Evolutionary conservation across 2,113 vertebrate species (phyloP).

Genomic region (Phylloscopus trochilus): DNA sequence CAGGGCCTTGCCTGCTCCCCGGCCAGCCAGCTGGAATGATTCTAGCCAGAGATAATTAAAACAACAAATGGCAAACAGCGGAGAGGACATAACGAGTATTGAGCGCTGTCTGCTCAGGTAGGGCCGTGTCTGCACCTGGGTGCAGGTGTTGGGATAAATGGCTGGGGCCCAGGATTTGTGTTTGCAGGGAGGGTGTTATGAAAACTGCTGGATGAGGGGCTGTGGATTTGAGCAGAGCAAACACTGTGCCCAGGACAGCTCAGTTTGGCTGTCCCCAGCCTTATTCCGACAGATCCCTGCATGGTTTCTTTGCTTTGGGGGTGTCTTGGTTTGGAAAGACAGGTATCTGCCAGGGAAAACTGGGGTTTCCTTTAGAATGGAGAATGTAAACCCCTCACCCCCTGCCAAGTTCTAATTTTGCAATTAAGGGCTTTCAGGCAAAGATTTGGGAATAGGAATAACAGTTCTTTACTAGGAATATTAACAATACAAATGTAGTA

Average conservation of each 20-base stretch:
- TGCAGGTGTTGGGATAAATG: background rate
- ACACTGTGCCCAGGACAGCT: background rate
- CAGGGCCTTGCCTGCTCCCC: background rate
- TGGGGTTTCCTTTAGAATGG: too few species aligned
- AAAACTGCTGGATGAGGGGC: background rate
- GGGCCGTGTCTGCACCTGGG: background rate
- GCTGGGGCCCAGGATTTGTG: background rate
- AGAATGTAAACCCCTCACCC: too few species aligned
- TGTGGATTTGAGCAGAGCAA: background rate
- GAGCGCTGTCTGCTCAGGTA: background rate
- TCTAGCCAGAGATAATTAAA: constrained; percentile 14
- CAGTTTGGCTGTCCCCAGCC: background rate
- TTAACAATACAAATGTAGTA: too few species aligned
- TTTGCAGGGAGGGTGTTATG: background rate
- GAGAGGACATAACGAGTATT: background rate
- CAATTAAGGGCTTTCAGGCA: too few species aligned
- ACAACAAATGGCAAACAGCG: background rate
- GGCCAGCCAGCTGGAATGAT: background rate
- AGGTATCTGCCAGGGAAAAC: too few species aligned
- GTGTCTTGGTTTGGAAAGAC: too few species aligned
- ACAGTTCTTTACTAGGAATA: too few species aligned
- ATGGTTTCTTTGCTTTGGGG: too few species aligned
- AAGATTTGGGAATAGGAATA: too few species aligned
- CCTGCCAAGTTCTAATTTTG: too few species aligned
- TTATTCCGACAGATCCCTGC: background rate